A percentile compares a stretch with the other conserved stretches of the same genome.
phyloP scores from a whole-genome alignment of 1,140 invertebrate genomes.

The Bombyx mandarina region DNA sequence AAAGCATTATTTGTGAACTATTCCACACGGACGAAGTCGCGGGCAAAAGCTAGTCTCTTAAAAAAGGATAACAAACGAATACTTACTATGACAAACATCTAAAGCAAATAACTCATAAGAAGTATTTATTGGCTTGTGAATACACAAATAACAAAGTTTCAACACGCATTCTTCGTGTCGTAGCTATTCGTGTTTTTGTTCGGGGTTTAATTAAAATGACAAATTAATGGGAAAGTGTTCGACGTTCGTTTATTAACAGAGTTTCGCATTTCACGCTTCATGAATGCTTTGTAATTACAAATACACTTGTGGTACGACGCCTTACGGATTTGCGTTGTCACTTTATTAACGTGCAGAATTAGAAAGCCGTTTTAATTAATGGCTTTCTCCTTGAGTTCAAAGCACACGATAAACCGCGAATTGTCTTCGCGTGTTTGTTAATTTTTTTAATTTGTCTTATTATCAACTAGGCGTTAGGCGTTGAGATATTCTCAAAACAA shows the following conservation, averaged over 20 bases:
- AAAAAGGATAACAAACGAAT: conserved; percentile 25
- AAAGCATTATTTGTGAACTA: no score
- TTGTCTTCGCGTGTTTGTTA: no score
- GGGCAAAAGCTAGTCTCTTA: conserved; percentile 1
- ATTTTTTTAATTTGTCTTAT: no score
- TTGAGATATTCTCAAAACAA: no score
- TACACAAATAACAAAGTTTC: no score
- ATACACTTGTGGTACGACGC: conserved; percentile 21
- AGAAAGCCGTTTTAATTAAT: conserved; percentile 45
- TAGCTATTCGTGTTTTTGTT: conserved; percentile 34
- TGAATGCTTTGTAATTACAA: conserved; percentile 42
- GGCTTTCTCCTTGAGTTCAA: conserved; percentile 37
- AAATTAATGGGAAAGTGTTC: conserved; percentile 47
- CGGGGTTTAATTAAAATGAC: conserved; percentile 39
- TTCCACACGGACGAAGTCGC: no score
- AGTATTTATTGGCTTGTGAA: no score
- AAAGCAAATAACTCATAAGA: conserved; percentile 45
- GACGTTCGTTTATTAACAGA: conserved; percentile 24
- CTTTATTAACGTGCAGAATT: conserved; percentile 32
- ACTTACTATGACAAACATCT: conserved; percentile 35
- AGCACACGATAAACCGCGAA: not conserved
- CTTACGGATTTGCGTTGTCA: conserved; percentile 47
- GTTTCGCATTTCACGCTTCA: conserved; percentile 34
- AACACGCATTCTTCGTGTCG: conserved; percentile 7
- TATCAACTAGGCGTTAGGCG: conserved; percentile 8